These are phyloP conservation scores for Muscicapa comitata DNA, from an alignment of 2,797 vertebrate genomes.

Conservation along the genomic window DNA sequence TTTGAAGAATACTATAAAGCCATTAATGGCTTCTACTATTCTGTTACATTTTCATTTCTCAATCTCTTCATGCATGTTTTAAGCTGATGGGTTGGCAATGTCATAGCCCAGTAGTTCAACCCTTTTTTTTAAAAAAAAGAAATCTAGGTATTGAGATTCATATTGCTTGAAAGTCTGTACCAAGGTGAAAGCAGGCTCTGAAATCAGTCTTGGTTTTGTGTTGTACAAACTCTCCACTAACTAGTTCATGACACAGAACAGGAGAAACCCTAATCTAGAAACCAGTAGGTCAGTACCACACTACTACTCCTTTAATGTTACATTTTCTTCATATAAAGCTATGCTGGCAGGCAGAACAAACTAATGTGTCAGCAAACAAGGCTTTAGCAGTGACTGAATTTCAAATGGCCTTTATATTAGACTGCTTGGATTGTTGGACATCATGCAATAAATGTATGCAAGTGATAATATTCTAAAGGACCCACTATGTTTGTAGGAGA, in stretches of 20 bases:
- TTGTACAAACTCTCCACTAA: slow-evolving; percentile 66
- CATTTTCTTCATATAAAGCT: not conserved
- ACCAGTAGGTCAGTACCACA: not conserved
- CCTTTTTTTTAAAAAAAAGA: not conserved
- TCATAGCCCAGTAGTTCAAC: not conserved
- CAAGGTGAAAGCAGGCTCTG: slow-evolving; percentile 71
- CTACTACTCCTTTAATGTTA: slow-evolving; percentile 18
- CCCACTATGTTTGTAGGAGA: not conserved
- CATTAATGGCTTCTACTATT: not conserved
- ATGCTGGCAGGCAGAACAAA: not conserved
- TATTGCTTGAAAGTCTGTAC: slow-evolving; percentile 55
- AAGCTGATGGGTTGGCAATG: not conserved
- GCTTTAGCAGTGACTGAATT: not conserved
- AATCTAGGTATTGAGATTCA: not conserved
- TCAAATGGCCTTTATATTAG: not conserved
- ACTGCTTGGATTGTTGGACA: not conserved
- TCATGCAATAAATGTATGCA: not conserved
- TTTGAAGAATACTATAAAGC: not conserved
- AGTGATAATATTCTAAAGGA: not conserved
- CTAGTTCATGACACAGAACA: slow-evolving; percentile 57
- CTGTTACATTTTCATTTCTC: not conserved
- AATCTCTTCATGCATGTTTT: not conserved
- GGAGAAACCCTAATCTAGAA: slow-evolving; percentile 1
- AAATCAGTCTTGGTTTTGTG: slow-evolving; percentile 76
- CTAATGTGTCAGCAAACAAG: fast-evolving